phyloP scores from a whole-genome alignment of 1,140 invertebrate species.

The Venustaconcha ellipsiformis region DNA sequence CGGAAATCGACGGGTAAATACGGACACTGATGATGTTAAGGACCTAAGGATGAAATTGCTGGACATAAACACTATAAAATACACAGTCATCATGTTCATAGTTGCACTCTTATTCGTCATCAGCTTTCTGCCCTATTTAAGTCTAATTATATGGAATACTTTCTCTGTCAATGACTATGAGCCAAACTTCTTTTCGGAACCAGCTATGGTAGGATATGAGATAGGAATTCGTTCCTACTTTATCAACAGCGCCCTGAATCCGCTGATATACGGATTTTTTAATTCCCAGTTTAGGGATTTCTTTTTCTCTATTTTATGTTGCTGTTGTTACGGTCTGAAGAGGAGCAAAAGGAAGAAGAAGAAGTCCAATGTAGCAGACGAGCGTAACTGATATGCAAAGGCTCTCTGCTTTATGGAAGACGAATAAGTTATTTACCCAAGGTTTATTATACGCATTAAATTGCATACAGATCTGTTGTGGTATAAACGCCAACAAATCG shows the following conservation, averaged over 20 bases:
- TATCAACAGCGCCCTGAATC: slow-evolving; percentile 25
- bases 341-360: too few species aligned
- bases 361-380: too few species aligned
- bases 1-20: neutral
- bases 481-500: too few species aligned
- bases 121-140: slow-evolving; percentile 31
- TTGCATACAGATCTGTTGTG: too few species aligned
- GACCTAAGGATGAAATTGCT: slow-evolving; percentile 23
- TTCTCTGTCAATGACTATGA: slow-evolving; percentile 19
- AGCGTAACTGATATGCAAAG: too few species aligned
- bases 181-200: slow-evolving; percentile 2
- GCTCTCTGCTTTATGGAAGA: too few species aligned
- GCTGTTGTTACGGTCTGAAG: neutral
- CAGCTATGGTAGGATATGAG: slow-evolving; percentile 9
- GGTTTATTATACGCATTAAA: too few species aligned
- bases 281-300: slow-evolving; percentile 30
- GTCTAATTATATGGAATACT: slow-evolving; percentile 16
- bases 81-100: slow-evolving; percentile 29
- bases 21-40: slow-evolving; percentile 10
- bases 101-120: slow-evolving; percentile 30
- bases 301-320: slow-evolving; percentile 12
- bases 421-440: too few species aligned
- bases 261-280: slow-evolving; percentile 32
- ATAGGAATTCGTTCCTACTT: slow-evolving; percentile 30
- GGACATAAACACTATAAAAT: slow-evolving; percentile 30